Percentiles rank a stretch among this genome's conserved stretches.
Evolutionary conservation across 2,113 vertebrate genomes (phyloP).

Genomic region (Ranitomeya variabilis): DNA sequence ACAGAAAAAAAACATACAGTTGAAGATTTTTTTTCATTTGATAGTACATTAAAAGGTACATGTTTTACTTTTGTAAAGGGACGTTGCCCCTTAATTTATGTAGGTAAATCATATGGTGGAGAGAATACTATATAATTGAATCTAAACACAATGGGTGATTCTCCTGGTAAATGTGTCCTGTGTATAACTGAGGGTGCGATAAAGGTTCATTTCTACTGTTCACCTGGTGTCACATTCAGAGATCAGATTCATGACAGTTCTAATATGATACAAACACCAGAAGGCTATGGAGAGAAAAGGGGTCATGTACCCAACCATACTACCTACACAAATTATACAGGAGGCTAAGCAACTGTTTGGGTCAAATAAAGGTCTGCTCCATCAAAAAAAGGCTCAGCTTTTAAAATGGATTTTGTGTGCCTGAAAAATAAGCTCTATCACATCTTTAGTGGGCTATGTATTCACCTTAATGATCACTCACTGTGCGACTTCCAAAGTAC

Average conservation of each 20-base stretch:
- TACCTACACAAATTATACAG: not conserved
- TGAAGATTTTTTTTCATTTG: not conserved
- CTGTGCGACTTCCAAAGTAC: slow-evolving; percentile 3
- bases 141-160: not conserved
- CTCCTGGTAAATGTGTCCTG: not conserved
- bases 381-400: not conserved
- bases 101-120: not conserved
- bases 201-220: not conserved
- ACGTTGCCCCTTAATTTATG: not conserved
- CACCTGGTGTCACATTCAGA: not conserved
- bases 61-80: not conserved
- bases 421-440: not conserved
- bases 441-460: slow-evolving; percentile 17
- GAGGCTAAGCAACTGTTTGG: not conserved
- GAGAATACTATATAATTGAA: not conserved
- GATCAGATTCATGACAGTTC: not conserved
- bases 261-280: not conserved
- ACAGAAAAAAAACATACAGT: not conserved
- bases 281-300: not conserved
- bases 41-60: not conserved
- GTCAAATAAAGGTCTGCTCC: slow-evolving; percentile 4
- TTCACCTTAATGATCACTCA: slow-evolving; percentile 9
- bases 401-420: slow-evolving; percentile 9
- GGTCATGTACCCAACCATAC: slow-evolving; percentile 3
- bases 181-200: not conserved